A percentile compares a stretch with the other conserved stretches of the same genome.
These are phyloP conservation scores for Cephus runcator DNA, from an alignment of 2,888 invertebrate species.

Conservation along the genomic window DNA sequence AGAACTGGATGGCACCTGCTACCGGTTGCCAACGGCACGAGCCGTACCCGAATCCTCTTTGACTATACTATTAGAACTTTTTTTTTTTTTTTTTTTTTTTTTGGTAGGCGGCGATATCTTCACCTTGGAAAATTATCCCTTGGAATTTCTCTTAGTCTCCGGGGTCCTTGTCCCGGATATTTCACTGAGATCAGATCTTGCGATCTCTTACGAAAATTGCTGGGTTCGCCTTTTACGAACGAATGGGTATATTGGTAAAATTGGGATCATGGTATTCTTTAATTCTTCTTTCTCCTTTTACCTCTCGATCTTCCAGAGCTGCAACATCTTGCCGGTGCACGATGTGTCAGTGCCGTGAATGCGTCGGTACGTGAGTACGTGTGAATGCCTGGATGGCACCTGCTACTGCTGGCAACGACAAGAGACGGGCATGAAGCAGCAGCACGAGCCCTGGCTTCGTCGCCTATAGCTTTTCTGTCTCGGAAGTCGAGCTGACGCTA, in stretches of 20 bases:
- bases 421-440: slow-evolving; percentile 46
- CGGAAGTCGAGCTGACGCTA: not conserved
- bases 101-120: not conserved
- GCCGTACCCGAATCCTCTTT: not conserved
- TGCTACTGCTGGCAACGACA: slow-evolving; percentile 44
- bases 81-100: not conserved
- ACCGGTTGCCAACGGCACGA: slow-evolving; percentile 19
- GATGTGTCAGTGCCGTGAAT: not conserved
- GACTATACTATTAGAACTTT: not conserved
- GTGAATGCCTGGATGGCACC: slow-evolving; percentile 54
- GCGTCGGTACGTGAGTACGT: slow-evolving; percentile 32
- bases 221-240: not conserved
- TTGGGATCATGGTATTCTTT: slow-evolving; percentile 6
- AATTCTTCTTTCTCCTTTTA: slow-evolving; percentile 7
- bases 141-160: not conserved
- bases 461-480: slow-evolving; percentile 8
- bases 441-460: slow-evolving; percentile 15
- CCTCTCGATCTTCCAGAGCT: not conserved
- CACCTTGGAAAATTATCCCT: not conserved
- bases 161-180: not conserved
- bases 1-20: slow-evolving; percentile 20
- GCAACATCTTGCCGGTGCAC: not conserved
- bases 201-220: not conserved
- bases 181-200: not conserved
- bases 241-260: not conserved